phyloP scores from a whole-genome alignment of 2,113 vertebrate genomes.

The Rhinogobius similis region DNA sequence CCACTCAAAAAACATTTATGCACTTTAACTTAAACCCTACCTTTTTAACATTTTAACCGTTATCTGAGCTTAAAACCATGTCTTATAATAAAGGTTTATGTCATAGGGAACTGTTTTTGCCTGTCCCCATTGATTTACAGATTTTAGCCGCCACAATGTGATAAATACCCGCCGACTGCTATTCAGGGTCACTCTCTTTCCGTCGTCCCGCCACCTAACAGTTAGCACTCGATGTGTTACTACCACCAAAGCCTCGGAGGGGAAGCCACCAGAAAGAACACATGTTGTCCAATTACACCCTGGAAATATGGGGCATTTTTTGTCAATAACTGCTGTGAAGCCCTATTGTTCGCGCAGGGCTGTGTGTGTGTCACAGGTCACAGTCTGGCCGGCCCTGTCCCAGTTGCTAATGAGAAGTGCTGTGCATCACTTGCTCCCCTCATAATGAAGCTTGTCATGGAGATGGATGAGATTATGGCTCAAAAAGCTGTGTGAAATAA shows the following conservation, averaged over 20 bases:
- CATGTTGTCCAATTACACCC: conserved; percentile 63
- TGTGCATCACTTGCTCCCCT: conserved; percentile 76
- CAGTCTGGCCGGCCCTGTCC: conserved; percentile 65
- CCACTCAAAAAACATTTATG: too few relatives aligned
- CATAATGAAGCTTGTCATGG: conserved; percentile 82
- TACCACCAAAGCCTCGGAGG: conserved; percentile 51
- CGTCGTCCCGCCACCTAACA: conserved; percentile 35
- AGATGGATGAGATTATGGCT: conserved; percentile 81
- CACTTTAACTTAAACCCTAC: too few relatives aligned
- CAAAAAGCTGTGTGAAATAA: conserved; percentile 73
- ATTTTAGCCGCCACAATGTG: not conserved
- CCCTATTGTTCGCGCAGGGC: conserved; percentile 22
- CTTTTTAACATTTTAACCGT: too few relatives aligned
- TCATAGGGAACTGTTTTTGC: not conserved
- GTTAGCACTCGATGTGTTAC: conserved; percentile 58
- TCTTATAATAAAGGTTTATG: not conserved
- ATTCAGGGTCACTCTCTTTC: conserved; percentile 62
- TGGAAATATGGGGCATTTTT: conserved; percentile 55
- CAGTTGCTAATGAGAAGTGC: conserved; percentile 74
- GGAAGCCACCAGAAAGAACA: conserved; percentile 45
- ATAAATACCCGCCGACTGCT: conserved; percentile 7
- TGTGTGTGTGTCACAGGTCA: conserved; percentile 64
- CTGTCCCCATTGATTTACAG: not conserved
- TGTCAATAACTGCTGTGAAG: conserved; percentile 54
- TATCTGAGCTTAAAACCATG: not conserved